phyloP scores from a whole-genome alignment of 1,140 invertebrate genomes.

The Wiebesia pumilae region DNA sequence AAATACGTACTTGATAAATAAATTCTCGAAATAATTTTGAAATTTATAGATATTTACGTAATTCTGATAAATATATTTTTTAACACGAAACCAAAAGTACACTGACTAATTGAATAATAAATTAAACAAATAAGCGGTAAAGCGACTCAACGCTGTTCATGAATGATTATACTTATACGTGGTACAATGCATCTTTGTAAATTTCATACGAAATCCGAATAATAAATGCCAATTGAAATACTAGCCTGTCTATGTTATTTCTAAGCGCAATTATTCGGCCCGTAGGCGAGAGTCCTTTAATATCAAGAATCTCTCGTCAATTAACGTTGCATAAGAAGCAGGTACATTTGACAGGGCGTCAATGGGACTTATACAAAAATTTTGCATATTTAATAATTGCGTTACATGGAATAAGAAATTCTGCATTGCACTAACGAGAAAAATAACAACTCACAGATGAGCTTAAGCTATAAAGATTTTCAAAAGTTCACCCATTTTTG shows the following conservation, averaged over 20 bases:
- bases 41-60: no score
- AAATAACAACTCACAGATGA: neutral
- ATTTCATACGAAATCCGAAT: neutral
- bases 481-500: neutral
- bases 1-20: no score
- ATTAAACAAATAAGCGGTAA: neutral
- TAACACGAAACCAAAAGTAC: no score
- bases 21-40: no score
- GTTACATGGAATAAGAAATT: neutral
- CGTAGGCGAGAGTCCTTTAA: neutral
- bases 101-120: no score
- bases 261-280: neutral
- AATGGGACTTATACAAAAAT: neutral
- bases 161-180: neutral
- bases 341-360: neutral
- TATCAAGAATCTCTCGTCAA: neutral
- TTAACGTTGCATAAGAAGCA: neutral
- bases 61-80: no score
- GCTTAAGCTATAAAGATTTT: neutral
- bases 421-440: neutral
- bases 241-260: neutral
- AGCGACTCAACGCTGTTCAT: neutral
- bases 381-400: constrained; percentile 2
- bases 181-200: neutral
- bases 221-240: neutral